Conservation (phyloP, 2,113 vertebrate species). For the Ploceus nigricollis region DNA sequence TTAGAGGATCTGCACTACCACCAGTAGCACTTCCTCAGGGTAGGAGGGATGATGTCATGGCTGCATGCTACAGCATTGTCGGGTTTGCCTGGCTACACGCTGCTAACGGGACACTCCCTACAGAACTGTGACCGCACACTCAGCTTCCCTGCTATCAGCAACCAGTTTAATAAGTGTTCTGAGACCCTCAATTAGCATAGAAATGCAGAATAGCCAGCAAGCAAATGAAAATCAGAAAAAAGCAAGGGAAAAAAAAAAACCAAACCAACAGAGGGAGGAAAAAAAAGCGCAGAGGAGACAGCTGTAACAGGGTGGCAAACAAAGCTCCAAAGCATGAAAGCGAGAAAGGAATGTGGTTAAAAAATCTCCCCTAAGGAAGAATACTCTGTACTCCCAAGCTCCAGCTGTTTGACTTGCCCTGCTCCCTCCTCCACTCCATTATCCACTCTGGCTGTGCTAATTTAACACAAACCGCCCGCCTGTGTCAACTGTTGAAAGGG, state of each 20-base stretch:
- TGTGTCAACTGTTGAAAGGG: constrained; percentile 53
- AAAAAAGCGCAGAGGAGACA: not conserved
- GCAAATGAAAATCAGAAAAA: not conserved
- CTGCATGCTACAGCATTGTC: constrained; percentile 52
- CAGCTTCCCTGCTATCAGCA: constrained; percentile 57
- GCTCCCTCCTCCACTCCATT: constrained; percentile 60
- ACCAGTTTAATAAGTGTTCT: constrained; percentile 57
- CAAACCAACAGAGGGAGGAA: not conserved
- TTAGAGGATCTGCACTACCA: constrained; percentile 43
- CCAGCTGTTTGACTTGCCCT: constrained; percentile 52
- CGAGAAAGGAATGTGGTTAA: constrained; percentile 65
- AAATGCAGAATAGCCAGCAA: constrained; percentile 21
- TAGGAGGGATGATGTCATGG: constrained; percentile 64
- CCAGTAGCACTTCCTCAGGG: constrained; percentile 66
- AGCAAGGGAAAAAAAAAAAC: not conserved
- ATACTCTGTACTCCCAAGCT: constrained; percentile 7
- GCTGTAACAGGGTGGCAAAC: constrained; percentile 51
- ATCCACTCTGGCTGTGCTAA: constrained; percentile 34
- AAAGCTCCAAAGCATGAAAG: constrained; percentile 64
- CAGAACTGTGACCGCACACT: constrained; percentile 56
- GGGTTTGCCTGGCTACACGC: constrained; percentile 38
- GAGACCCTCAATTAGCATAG: constrained; percentile 57
- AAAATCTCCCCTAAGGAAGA: constrained; percentile 68
- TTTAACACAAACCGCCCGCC: constrained; percentile 45
- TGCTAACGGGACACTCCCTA: constrained; percentile 65